Conservation (phyloP, 2,797 vertebrate species). For the Enteromius mattozi region DNA sequence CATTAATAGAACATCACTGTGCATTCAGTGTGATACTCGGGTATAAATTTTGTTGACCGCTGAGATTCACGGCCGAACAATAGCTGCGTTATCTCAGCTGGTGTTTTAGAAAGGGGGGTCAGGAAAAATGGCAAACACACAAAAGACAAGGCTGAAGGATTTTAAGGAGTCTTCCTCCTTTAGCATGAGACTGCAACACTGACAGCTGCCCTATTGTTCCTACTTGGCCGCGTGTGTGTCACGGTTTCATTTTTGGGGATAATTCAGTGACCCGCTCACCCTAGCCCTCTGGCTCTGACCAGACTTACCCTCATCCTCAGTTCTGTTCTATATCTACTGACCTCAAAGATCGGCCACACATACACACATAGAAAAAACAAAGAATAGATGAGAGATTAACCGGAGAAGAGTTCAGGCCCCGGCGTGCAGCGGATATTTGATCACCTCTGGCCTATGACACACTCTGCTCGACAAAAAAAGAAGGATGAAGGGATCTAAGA, state of each 20-base stretch:
- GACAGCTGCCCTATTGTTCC: constrained; percentile 56
- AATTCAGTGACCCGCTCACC: constrained; percentile 54
- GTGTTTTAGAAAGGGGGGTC: constrained; percentile 36
- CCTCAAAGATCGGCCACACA: constrained; percentile 20
- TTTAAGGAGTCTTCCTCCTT: constrained; percentile 53
- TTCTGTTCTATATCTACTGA: constrained; percentile 50
- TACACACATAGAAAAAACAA: constrained; percentile 20
- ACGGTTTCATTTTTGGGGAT: constrained; percentile 55
- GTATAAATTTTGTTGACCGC: constrained; percentile 46
- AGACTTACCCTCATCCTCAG: constrained; percentile 29
- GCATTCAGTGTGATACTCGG: constrained; percentile 19
- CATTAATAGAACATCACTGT: constrained; percentile 45
- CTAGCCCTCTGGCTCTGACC: constrained; percentile 53
- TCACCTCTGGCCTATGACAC: constrained; percentile 49
- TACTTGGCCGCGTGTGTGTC: constrained; percentile 42
- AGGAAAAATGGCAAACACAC: constrained; percentile 50
- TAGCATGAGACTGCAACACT: constrained; percentile 42
- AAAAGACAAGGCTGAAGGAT: constrained; percentile 45
- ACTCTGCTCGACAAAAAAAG: constrained; percentile 5
- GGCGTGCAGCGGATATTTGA: constrained; percentile 12
- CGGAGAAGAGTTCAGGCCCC: constrained; percentile 50
- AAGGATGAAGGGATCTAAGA: constrained; percentile 10
- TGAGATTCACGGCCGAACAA: constrained; percentile 56
- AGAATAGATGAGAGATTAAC: constrained; percentile 43
- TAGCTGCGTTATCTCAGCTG: constrained; percentile 50